These are phyloP conservation scores for Rhombomys opimus DNA, from an alignment of 2,113 vertebrate species.

Conservation along the genomic window DNA sequence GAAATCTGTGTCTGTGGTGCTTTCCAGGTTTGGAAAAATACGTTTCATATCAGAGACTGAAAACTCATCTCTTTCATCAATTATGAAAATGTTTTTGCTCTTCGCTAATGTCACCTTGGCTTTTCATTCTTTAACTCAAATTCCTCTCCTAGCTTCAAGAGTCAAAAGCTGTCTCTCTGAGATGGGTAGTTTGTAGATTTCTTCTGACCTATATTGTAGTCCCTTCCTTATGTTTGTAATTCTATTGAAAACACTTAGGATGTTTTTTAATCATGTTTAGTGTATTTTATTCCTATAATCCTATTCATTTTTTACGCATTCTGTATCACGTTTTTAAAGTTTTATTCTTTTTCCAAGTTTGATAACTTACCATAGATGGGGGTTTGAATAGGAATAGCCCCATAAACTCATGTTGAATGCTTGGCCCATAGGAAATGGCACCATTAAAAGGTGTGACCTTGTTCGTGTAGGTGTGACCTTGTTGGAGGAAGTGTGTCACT, in stretches of 20 bases:
- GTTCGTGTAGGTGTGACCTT: not conserved
- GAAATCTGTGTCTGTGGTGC: not conserved
- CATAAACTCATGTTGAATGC: not conserved
- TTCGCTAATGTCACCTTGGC: not conserved
- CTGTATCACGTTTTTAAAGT: slow-evolving; percentile 22
- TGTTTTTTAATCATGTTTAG: slow-evolving; percentile 36
- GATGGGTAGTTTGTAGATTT: not conserved
- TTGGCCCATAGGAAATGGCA: not conserved
- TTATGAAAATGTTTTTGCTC: not conserved
- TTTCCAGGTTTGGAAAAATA: not conserved
- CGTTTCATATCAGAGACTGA: not conserved
- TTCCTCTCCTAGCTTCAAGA: no score
- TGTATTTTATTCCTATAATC: not conserved
- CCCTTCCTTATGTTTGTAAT: slow-evolving; percentile 4
- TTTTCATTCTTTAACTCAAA: not conserved
- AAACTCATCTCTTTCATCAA: not conserved
- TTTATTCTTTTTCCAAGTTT: slow-evolving; percentile 14
- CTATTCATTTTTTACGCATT: not conserved
- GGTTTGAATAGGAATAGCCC: not conserved
- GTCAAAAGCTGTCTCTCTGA: not conserved
- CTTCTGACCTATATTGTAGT: not conserved
- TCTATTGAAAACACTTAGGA: not conserved
- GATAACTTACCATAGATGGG: not conserved
- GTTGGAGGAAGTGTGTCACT: not conserved
- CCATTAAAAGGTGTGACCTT: not conserved